Conservation (phyloP, 2,888 invertebrate species). For the Frankliniella fusca region DNA sequence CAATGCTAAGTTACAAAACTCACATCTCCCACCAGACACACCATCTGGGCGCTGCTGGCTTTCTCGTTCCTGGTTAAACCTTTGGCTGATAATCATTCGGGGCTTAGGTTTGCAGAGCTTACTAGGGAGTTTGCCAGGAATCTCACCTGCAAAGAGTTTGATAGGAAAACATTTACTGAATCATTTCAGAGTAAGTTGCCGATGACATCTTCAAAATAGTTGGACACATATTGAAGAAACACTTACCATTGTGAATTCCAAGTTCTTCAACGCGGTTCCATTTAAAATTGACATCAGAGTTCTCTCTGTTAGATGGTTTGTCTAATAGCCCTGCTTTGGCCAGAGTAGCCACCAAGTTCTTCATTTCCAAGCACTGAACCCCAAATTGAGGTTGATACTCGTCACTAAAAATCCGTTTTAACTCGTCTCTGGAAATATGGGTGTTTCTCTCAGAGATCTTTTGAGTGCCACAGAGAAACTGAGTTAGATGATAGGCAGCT, state of each 20-base stretch:
- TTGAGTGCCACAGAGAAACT: background rate
- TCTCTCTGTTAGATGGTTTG: background rate
- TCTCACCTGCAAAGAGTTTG: background rate
- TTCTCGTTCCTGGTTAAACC: background rate
- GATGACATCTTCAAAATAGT: background rate
- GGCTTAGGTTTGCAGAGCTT: background rate
- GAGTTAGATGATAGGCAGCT: background rate
- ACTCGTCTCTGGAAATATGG: background rate
- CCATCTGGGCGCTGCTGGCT: background rate
- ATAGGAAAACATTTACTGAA: background rate
- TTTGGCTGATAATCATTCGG: background rate
- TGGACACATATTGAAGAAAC: background rate
- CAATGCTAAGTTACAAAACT: background rate
- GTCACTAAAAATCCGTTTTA: background rate
- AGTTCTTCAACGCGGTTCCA: background rate
- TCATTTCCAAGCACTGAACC: background rate
- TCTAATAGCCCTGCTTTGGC: background rate
- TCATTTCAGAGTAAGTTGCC: background rate
- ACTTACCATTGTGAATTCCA: background rate
- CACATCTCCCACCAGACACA: background rate
- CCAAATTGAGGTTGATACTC: background rate
- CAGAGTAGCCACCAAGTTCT: background rate
- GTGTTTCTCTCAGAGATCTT: background rate
- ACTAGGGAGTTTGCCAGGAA: background rate
- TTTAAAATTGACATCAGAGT: background rate